phyloP scores from a whole-genome alignment of 64 coral and sea anemone species.

The Montipora capricornis region DNA sequence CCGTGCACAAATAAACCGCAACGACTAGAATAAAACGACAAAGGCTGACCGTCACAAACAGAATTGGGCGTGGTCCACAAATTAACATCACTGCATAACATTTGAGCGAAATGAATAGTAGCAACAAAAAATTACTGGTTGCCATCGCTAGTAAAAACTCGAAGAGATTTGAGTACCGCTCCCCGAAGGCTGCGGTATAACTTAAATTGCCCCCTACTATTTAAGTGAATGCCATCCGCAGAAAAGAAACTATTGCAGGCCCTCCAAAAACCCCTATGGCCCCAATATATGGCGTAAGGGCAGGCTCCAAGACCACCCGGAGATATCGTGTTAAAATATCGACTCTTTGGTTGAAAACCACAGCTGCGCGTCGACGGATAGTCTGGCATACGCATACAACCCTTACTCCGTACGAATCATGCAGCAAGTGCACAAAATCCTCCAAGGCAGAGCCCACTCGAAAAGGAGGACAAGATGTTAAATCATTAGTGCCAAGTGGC shows the following conservation, averaged over 20 bases:
- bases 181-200: background rate
- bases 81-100: background rate
- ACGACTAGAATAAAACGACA: too few relatives aligned
- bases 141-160: too few relatives aligned
- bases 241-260: background rate
- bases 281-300: background rate
- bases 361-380: background rate
- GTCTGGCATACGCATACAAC: background rate
- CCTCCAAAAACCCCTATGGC: background rate
- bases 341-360: background rate
- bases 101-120: too few relatives aligned
- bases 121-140: too few relatives aligned
- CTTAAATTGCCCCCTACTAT: background rate
- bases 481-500: slow-evolving; percentile 29
- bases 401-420: background rate
- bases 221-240: background rate
- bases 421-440: background rate
- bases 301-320: background rate
- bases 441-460: background rate
- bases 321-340: background rate
- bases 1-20: too few relatives aligned
- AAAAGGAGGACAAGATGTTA: slow-evolving; percentile 4
- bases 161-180: too few relatives aligned
- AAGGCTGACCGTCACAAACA: background rate
- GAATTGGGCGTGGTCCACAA: background rate